A percentile compares a stretch with the other conserved stretches of the same genome.
Evolutionary conservation across 2,888 invertebrate species (phyloP).

Genomic region (Oxystoma pomonae): DNA sequence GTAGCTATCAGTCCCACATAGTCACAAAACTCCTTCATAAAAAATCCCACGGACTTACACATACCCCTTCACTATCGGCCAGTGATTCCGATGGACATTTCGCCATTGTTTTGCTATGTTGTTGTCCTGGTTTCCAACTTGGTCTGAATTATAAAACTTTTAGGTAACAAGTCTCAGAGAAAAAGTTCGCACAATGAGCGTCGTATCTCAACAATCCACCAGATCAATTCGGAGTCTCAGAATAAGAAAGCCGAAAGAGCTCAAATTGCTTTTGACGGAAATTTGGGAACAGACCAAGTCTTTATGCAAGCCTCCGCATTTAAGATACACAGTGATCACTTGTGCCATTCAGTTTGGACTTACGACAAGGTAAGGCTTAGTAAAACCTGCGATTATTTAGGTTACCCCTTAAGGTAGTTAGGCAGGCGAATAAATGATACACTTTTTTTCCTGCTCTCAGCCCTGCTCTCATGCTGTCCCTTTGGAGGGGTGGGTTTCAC

Average conservation of each 20-base stretch:
- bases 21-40: too few species aligned
- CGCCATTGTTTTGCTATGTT: too few species aligned
- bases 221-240: slow-evolving; percentile 66
- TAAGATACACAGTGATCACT: slow-evolving; percentile 70
- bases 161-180: slow-evolving; percentile 69
- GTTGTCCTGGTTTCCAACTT: too few species aligned
- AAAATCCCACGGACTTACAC: too few species aligned
- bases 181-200: slow-evolving; percentile 60
- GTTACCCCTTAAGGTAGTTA: not conserved
- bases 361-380: slow-evolving; percentile 62
- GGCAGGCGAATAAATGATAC: too few species aligned
- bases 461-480: too few species aligned
- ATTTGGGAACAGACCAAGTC: slow-evolving; percentile 73
- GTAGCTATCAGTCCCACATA: too few species aligned
- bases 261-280: slow-evolving; percentile 63
- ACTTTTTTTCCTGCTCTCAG: too few species aligned
- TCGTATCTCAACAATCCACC: slow-evolving; percentile 59
- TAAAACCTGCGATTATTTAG: not conserved
- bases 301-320: slow-evolving; percentile 68
- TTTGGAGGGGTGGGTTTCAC: too few species aligned
- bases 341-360: slow-evolving; percentile 81
- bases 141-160: too few species aligned
- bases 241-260: slow-evolving; percentile 67
- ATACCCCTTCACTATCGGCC: too few species aligned
- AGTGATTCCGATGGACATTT: too few species aligned